These are phyloP conservation scores for Chamaetylas fuelleborni DNA, from an alignment of 2,113 vertebrate genomes.

Conservation along the genomic window DNA sequence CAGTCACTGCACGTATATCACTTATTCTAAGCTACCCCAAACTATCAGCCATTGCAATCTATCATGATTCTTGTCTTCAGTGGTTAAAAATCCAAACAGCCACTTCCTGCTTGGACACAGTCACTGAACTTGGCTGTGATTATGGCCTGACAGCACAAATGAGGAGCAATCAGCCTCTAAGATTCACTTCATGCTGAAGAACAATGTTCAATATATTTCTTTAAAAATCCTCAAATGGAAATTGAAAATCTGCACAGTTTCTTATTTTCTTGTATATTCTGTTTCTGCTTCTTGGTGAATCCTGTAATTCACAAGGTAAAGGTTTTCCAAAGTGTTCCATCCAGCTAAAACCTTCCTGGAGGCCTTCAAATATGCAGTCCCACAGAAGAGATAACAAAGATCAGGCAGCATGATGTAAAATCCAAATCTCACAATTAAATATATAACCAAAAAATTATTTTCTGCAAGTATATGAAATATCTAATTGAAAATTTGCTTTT, in stretches of 20 bases:
- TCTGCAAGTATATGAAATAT: not conserved
- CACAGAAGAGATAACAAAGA: not conserved
- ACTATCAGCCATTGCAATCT: not conserved
- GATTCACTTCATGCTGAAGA: not conserved
- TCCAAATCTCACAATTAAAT: constrained; percentile 13
- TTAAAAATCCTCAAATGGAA: not conserved
- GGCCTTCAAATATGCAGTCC: not conserved
- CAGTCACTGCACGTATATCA: not conserved
- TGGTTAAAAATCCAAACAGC: not conserved
- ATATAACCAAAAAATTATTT: not conserved
- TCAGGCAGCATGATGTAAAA: not conserved
- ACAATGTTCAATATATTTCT: not conserved
- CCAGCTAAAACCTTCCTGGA: not conserved
- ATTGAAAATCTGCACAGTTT: not conserved
- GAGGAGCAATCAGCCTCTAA: not conserved
- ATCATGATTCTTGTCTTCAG: not conserved
- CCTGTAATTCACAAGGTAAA: not conserved
- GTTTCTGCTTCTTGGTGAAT: not conserved
- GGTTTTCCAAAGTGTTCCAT: not conserved
- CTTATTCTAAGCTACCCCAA: not conserved
- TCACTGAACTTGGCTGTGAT: not conserved
- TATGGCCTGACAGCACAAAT: not conserved
- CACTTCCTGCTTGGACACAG: not conserved
- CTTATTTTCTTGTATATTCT: not conserved
- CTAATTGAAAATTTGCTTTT: constrained; percentile 42